Evolutionary conservation across 2,888 invertebrate genomes (phyloP), one percentile per base, ranked within the genome.

Genomic region (Euzophera pinguis): DNA sequence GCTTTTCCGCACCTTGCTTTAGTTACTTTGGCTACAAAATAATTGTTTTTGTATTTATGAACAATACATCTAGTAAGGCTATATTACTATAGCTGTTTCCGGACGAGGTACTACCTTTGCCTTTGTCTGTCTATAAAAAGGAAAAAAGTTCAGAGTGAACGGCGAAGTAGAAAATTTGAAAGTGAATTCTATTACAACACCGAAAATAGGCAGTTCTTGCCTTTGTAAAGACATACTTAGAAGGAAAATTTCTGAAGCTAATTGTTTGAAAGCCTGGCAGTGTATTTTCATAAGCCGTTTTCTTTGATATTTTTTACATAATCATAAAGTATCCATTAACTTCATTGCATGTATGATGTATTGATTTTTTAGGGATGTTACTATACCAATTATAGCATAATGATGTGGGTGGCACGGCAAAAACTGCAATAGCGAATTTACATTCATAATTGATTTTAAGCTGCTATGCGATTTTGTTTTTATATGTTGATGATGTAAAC

Each of bases 131-230:
- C 22, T 42, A 10, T 17, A 29, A 42, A 57, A 41, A 58, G 55
- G 37, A 52, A 3, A 50, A 58, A 57, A 57, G 53, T 52, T 37
- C 38, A 17, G 56, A 71, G 71, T 69, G 72, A 71, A 65, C 63
- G 72, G 68, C 66, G 59, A 7, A 55, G 58, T 61, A 41, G 50
- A 43, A 47, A 35, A 52, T 51, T 66, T 58, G 69, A 70, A 72
- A 72, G 71, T 64, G 59, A 60, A 64, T 59, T 60, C 49, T 58
- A 61, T 67, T 69, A 64, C 63, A 65, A 53, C 64, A 68, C 59
- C 53, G 39, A 51, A 41, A 50, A 38, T 29, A 50, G 29, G 9
- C 14, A 22, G 35, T 37, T 38, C 39, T 13, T 29, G 9, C 49
- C 29, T n/a, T 22, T 5, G 22, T 22, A 22, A 22, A 22, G 22